A percentile compares a stretch with the other conserved stretches of the same genome.
phyloP scores from a whole-genome alignment of 53 echinoderm and acorn worm species.

The Astropecten irregularis region DNA sequence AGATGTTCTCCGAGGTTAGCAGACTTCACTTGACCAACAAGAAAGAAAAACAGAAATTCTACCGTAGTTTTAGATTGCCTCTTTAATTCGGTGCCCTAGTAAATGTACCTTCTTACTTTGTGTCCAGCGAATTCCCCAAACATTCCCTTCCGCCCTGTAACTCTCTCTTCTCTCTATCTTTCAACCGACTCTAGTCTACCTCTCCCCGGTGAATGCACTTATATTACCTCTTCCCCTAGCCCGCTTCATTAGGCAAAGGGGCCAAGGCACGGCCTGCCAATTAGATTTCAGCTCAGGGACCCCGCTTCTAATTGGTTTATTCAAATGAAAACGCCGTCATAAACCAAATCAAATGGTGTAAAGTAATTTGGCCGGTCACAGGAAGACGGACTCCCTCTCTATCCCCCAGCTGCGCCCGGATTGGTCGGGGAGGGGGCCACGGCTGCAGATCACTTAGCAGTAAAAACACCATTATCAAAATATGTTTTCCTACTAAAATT shows the following conservation, averaged over 20 bases:
- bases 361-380: conserved; percentile 55
- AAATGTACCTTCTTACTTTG: neutral
- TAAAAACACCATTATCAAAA: conserved; percentile 54
- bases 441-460: conserved; percentile 40
- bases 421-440: neutral
- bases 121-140: conserved; percentile 2
- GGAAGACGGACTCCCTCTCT: neutral
- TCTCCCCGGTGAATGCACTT: conserved; percentile 57
- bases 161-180: neutral
- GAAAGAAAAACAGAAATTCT: no score
- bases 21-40: no score
- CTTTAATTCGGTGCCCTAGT: no score
- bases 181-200: neutral
- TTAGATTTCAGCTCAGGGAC: conserved; percentile 61
- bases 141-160: neutral
- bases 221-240: neutral
- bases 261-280: conserved; percentile 54
- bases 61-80: no score
- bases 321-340: conserved; percentile 60
- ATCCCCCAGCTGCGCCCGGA: conserved; percentile 17
- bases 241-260: conserved; percentile 57
- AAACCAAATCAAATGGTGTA: conserved; percentile 62
- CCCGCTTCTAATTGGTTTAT: conserved; percentile 60
- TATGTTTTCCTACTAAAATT: conserved; percentile 34
- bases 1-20: no score